These are phyloP conservation scores for Fabriciana adippe DNA, from an alignment of 2,888 invertebrate genomes.

Conservation along the genomic window DNA sequence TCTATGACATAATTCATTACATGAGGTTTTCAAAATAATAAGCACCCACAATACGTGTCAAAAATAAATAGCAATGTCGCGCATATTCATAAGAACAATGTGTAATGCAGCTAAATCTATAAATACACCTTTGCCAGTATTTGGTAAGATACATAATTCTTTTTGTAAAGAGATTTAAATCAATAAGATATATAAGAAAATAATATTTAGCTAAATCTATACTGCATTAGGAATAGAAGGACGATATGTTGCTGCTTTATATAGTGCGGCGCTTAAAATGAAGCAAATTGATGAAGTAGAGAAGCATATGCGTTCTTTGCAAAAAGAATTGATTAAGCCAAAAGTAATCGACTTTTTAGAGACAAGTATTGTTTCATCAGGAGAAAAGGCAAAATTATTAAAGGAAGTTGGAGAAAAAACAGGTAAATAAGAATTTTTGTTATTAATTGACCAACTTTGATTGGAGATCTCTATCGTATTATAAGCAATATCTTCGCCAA, in stretches of 20 bases:
- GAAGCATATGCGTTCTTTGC: slow-evolving; percentile 50
- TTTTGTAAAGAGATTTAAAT: neutral
- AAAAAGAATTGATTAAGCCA: slow-evolving; percentile 55
- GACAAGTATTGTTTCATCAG: slow-evolving; percentile 57
- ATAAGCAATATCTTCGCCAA: no score
- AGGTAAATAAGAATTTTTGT: slow-evolving; percentile 45
- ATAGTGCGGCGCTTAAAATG: slow-evolving; percentile 59
- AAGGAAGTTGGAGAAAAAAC: slow-evolving; percentile 52
- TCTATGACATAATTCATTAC: no score
- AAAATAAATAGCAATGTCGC: slow-evolving; percentile 46
- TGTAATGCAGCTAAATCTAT: slow-evolving; percentile 42
- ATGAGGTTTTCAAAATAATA: no score
- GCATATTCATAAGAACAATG: slow-evolving; percentile 49
- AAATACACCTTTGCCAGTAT: slow-evolving; percentile 60
- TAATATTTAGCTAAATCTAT: neutral
- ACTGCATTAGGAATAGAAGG: slow-evolving; percentile 59
- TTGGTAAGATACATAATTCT: slow-evolving; percentile 51
- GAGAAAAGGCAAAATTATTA: slow-evolving; percentile 58
- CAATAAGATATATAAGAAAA: neutral
- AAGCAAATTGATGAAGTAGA: slow-evolving; percentile 61
- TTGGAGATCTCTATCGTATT: no score
- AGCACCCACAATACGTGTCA: no score
- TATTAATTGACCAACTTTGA: neutral
- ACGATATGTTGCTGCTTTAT: slow-evolving; percentile 65
- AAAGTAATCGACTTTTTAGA: slow-evolving; percentile 62